Base-by-base conservation (phyloP, 2,888 invertebrate genomes). In the Desoria tigrina region DNA sequence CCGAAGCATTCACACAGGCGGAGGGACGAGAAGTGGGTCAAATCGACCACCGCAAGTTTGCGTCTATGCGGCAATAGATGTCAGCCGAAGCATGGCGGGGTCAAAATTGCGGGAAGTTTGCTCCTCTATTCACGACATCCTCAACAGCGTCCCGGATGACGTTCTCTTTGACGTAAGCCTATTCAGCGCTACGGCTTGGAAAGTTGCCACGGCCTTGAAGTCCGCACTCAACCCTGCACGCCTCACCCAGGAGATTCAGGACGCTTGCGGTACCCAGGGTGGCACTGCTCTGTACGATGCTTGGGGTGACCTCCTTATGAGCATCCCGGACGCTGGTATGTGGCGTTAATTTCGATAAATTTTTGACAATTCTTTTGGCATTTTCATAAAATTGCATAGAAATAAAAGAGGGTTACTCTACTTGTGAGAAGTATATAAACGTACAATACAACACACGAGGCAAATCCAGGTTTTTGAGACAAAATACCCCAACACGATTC, bases 81-180 rank as follows among this genome's bases (percentile, higher is more conserved):
- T 55, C 7, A 55, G 55, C 18, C 27, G 28, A 16, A 55, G 55
- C 32, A 55, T 55, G 55, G 11, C 3, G 14, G 55, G 55, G 3
- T 21, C 55, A 4, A 55, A 55, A 27, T 6, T n/a, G 2, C 16
- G 3, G 7, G 55, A 55, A 55, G 27, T 55, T 4, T 55, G 55
- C 18, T 27, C 9, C n/a, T 4, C 27, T 2, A 24, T 55, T 32
- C 55, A 32, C 7, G 18, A 26, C 2, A 14, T 55, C 14, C 26
- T 55, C 32, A 32, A 32, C 9, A n/a, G 7, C 14, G 26, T 11
- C 7, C 55, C 55, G 7, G 55, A 55, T 32, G n/a, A 55, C n/a
- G 55, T 28, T 55, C 32, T 55, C 16, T 55, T 55, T 21, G 32
- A 55, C 55, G 11, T 55, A 24, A 55, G 28, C 18, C 37, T 55